Conservation (phyloP, 2,888 invertebrate species). For the Limnephilus rhombicus region DNA sequence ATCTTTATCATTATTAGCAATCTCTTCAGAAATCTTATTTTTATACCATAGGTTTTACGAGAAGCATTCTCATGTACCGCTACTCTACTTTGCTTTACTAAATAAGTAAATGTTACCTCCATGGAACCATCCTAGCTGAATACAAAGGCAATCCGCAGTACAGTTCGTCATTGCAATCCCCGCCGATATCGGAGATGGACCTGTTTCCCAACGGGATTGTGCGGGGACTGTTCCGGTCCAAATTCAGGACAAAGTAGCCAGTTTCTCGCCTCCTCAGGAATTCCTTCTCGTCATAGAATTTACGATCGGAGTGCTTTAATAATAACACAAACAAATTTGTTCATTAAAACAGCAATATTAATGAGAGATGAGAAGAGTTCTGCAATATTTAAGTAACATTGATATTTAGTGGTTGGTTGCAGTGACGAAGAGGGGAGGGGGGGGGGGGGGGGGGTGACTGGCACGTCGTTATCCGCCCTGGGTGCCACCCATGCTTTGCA, state of each 20-base stretch:
- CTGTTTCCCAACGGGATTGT: conserved; percentile 50
- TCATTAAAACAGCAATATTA: conserved; percentile 72
- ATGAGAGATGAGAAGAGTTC: no score
- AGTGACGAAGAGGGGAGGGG: no score
- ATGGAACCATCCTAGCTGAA: conserved; percentile 72
- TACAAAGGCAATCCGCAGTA: conserved; percentile 78
- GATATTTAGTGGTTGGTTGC: no score
- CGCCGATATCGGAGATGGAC: conserved; percentile 57
- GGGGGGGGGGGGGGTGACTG: no score
- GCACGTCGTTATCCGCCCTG: no score
- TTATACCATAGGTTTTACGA: no score
- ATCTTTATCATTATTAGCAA: no score
- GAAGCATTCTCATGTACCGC: no score
- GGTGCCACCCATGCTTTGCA: no score
- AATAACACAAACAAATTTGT: conserved; percentile 66
- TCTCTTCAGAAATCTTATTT: no score
- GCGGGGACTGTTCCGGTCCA: conserved; percentile 70
- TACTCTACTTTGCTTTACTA: no score
- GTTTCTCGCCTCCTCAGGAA: conserved; percentile 67
- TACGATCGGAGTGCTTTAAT: conserved; percentile 72
- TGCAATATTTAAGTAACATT: no score
- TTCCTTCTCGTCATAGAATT: conserved; percentile 68
- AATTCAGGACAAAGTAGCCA: conserved; percentile 71
- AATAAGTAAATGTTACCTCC: conserved; percentile 60
- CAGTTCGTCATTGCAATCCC: conserved; percentile 72